Percentiles rank a stretch among this genome's conserved stretches.
Evolutionary conservation across 23 tunicate genomes (phyloP).

Genomic region (Trididemnum nubilum): DNA sequence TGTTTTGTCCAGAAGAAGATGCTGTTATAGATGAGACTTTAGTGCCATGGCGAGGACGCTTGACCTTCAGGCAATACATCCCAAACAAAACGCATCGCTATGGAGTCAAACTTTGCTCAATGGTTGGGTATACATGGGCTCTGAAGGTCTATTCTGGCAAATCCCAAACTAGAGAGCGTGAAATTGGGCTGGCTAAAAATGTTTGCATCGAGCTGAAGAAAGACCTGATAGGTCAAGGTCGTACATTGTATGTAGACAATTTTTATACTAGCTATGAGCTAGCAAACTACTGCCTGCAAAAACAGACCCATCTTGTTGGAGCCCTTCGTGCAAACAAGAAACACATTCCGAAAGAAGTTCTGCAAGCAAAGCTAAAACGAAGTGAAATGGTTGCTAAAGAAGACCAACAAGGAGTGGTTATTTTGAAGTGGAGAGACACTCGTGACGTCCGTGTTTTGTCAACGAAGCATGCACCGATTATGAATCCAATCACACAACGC

Average conservation of each 20-base stretch:
- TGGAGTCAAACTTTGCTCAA: slow-evolving; percentile 33
- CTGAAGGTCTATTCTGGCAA: slow-evolving; percentile 27
- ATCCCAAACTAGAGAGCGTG: slow-evolving; percentile 27
- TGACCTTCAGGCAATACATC: slow-evolving; percentile 32
- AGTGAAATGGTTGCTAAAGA: slow-evolving; percentile 46
- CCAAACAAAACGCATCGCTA: slow-evolving; percentile 34
- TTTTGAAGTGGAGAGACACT: slow-evolving; percentile 45
- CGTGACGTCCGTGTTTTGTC: slow-evolving; percentile 26
- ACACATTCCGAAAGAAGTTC: slow-evolving; percentile 29
- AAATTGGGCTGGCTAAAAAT: slow-evolving; percentile 31
- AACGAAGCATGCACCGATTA: slow-evolving; percentile 33
- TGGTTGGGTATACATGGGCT: slow-evolving; percentile 25
- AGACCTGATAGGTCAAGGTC: slow-evolving; percentile 28
- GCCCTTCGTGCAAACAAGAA: slow-evolving; percentile 29
- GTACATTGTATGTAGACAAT: slow-evolving; percentile 39
- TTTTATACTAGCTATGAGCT: slow-evolving; percentile 37
- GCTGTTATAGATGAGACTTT: slow-evolving; percentile 39
- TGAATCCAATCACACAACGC: slow-evolving; percentile 15
- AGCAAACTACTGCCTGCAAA: slow-evolving; percentile 18
- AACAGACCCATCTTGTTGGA: slow-evolving; percentile 34
- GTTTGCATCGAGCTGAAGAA: slow-evolving; percentile 27
- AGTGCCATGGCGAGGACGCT: slow-evolving; percentile 40
- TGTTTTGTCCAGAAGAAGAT: slow-evolving; percentile 30
- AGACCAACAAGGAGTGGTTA: slow-evolving; percentile 33
- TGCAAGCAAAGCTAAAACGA: slow-evolving; percentile 25